phyloP scores from a whole-genome alignment of 2,888 invertebrate genomes.

The Eupeodes luniger region DNA sequence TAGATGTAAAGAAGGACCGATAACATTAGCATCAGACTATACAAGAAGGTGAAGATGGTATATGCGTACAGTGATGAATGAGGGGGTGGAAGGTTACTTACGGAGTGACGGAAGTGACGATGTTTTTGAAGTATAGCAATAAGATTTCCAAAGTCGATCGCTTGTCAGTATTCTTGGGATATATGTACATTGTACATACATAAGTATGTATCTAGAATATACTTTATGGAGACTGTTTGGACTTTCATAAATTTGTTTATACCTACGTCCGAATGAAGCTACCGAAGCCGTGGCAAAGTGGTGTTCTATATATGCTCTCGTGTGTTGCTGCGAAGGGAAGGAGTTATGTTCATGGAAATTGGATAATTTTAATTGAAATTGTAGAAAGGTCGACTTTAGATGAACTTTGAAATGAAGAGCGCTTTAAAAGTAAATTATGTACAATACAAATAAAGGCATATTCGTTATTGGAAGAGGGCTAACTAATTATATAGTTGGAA shows the following conservation, averaged over 20 bases:
- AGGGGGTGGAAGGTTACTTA: constrained; percentile 38
- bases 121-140: constrained; percentile 70
- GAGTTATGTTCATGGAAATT: constrained; percentile 69
- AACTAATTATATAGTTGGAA: not conserved
- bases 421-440: constrained; percentile 25
- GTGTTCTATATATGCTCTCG: constrained; percentile 1
- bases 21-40: constrained; percentile 66
- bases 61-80: constrained; percentile 43
- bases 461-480: not conserved
- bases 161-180: constrained; percentile 49
- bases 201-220: not conserved
- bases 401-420: constrained; percentile 45
- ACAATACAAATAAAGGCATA: not conserved
- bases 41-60: constrained; percentile 59
- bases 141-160: constrained; percentile 74
- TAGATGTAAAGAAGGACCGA: constrained; percentile 75
- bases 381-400: constrained; percentile 62
- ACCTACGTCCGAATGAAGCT: constrained; percentile 45
- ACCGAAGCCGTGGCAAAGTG: constrained; percentile 51
- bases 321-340: constrained; percentile 23
- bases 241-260: constrained; percentile 61
- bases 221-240: constrained; percentile 53
- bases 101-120: constrained; percentile 22
- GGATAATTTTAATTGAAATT: constrained; percentile 73
- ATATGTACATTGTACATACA: not conserved